Evolutionary conservation across 2,888 invertebrate genomes (phyloP).

Genomic region (Hecatera dysodea): DNA sequence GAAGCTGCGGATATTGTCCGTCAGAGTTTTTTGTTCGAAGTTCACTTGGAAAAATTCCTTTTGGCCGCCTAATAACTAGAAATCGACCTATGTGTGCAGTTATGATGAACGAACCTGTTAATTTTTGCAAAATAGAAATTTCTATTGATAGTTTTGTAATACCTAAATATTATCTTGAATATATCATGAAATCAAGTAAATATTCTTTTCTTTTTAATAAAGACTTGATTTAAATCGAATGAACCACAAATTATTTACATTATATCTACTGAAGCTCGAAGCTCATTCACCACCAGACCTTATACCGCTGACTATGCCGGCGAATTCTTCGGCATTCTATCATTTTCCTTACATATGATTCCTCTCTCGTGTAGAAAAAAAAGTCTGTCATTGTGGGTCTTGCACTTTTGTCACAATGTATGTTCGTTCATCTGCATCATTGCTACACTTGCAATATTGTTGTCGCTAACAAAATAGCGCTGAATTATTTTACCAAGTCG

Average conservation of each 20-base stretch:
- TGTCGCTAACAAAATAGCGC: conserved; percentile 27
- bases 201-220: no score
- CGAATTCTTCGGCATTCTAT: background rate
- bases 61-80: no score
- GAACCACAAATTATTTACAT: background rate
- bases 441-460: conserved; percentile 6
- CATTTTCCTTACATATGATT: background rate
- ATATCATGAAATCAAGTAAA: background rate
- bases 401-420: background rate
- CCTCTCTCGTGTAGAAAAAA: background rate
- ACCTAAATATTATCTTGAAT: background rate
- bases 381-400: no score
- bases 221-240: background rate
- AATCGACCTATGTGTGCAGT: no score
- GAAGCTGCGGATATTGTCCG: no score
- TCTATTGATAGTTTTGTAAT: background rate
- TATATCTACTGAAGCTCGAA: background rate
- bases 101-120: background rate
- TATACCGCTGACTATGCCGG: background rate
- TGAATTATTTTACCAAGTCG: conserved; percentile 15
- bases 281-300: background rate
- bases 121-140: background rate
- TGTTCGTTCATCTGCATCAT: conserved; percentile 50
- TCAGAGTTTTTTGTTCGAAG: no score
- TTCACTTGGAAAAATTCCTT: no score